These are phyloP conservation scores for Lycocerus yunnanus DNA, from an alignment of 2,888 invertebrate species.

Conservation along the genomic window DNA sequence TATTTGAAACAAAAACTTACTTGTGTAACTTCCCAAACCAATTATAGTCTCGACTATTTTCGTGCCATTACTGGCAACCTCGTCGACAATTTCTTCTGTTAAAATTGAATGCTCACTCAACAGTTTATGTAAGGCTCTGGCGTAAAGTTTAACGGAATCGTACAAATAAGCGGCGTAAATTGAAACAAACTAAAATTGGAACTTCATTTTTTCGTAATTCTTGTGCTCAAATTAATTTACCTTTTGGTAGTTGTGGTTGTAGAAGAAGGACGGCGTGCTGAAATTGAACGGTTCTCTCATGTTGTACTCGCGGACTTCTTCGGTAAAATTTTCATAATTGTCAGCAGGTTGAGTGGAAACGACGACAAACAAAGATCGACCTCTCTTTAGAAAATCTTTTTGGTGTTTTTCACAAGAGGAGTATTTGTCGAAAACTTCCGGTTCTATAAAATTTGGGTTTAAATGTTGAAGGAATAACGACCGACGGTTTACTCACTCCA, in stretches of 20 bases:
- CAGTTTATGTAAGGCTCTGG: conserved; percentile 79
- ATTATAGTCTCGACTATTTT: conserved; percentile 87
- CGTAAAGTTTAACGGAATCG: conserved; percentile 92
- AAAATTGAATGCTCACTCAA: conserved; percentile 61
- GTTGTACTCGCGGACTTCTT: conserved; percentile 80
- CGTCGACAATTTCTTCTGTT: conserved; percentile 63
- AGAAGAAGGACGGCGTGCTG: conserved; percentile 63
- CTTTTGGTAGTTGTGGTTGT: conserved; percentile 36
- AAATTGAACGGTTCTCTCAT: conserved; percentile 81
- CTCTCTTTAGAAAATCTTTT: conserved; percentile 68
- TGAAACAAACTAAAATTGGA: conserved; percentile 73
- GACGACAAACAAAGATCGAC: conserved; percentile 84
- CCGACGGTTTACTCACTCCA: conserved; percentile 65
- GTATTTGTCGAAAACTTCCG: conserved; percentile 62
- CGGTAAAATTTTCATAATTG: conserved; percentile 77
- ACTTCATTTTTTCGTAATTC: conserved; percentile 31
- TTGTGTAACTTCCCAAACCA: conserved; percentile 80
- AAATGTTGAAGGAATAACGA: conserved; percentile 7
- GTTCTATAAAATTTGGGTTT: conserved; percentile 53
- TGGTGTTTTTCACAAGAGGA: conserved; percentile 66
- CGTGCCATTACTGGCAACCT: conserved; percentile 82
- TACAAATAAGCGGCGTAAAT: conserved; percentile 94
- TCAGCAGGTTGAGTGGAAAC: conserved; percentile 82
- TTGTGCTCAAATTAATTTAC: conserved; percentile 23
- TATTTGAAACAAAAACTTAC: conserved; percentile 62